A percentile compares a stretch with the other conserved stretches of the same genome.
phyloP scores from a whole-genome alignment of 2,888 invertebrate species.

The Rhopalosiphum nymphaeae region DNA sequence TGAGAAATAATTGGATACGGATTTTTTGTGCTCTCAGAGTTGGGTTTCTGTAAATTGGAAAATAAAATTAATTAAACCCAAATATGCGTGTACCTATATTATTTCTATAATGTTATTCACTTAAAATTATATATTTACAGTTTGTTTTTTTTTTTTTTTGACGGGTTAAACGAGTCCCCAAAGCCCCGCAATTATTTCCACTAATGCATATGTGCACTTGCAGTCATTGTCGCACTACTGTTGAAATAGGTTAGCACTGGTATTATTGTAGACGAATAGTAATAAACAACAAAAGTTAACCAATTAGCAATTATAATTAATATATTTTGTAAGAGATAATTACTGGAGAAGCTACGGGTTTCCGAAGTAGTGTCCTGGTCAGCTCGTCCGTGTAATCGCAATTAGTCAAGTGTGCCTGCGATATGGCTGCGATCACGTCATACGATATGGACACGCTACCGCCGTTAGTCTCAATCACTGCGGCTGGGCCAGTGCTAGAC shows the following conservation, averaged over 20 bases:
- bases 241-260: background rate
- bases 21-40: background rate
- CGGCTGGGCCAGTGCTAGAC: constrained; percentile 69
- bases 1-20: background rate
- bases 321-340: constrained; percentile 66
- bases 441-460: constrained; percentile 72
- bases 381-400: constrained; percentile 91
- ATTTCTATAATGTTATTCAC: background rate
- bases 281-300: background rate
- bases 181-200: background rate
- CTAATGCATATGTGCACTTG: background rate
- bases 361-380: constrained; percentile 78
- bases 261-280: background rate
- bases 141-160: background rate
- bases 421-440: constrained; percentile 83
- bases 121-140: too few relatives aligned
- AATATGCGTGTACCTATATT: background rate
- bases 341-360: constrained; percentile 78
- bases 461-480: constrained; percentile 66
- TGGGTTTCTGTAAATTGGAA: background rate
- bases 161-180: background rate
- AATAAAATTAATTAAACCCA: background rate
- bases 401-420: constrained; percentile 88
- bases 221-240: background rate
- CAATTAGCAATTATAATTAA: background rate